phyloP scores from a whole-genome alignment of 2,113 vertebrate genomes.

The Nibea coibor region DNA sequence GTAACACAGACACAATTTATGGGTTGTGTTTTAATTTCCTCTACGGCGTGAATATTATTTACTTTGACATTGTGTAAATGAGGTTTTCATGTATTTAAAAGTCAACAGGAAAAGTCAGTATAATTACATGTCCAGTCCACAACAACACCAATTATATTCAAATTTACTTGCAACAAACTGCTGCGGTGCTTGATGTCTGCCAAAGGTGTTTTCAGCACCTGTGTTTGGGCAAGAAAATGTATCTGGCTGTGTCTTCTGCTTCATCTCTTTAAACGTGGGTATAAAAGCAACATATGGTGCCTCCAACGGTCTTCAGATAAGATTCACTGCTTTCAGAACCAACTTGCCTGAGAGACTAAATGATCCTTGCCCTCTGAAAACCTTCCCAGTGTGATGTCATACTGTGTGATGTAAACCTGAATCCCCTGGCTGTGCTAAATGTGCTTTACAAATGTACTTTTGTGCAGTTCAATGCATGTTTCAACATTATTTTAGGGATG shows the following conservation, averaged over 20 bases:
- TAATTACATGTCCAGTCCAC: slow-evolving; percentile 37
- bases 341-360: background rate
- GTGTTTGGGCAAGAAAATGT: background rate
- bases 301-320: background rate
- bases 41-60: slow-evolving; percentile 66
- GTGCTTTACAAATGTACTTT: background rate
- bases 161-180: slow-evolving; percentile 4
- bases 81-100: slow-evolving; percentile 59
- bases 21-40: slow-evolving; percentile 65
- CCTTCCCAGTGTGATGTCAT: background rate
- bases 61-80: slow-evolving; percentile 73
- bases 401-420: background rate
- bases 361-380: slow-evolving; percentile 1
- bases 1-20: slow-evolving; percentile 56
- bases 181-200: background rate
- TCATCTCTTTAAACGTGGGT: background rate
- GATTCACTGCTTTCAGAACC: background rate
- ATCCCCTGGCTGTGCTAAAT: background rate
- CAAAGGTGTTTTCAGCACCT: slow-evolving; percentile 4
- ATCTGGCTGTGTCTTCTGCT: background rate
- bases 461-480: background rate
- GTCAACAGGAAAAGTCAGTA: slow-evolving; percentile 34
- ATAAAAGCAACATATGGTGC: background rate
- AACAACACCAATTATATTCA: slow-evolving; percentile 7
- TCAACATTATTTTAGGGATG: background rate